These are phyloP conservation scores for Atethmia centrago DNA, from an alignment of 2,888 invertebrate species.

Conservation along the genomic window DNA sequence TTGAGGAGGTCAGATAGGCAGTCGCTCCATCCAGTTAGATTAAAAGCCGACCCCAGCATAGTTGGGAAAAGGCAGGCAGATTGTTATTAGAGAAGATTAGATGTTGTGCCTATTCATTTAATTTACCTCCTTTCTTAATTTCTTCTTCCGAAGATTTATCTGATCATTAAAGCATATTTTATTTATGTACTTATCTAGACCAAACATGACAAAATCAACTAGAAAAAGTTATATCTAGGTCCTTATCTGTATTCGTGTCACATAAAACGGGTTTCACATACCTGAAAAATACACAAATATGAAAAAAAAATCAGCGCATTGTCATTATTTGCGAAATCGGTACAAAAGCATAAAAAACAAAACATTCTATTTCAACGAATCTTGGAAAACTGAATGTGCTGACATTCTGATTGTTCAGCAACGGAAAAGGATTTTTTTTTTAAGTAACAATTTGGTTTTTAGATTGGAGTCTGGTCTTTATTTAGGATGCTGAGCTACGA, in stretches of 20 bases:
- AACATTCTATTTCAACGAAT: slow-evolving; percentile 16
- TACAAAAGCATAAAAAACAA: slow-evolving; percentile 14
- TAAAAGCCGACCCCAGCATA: too few relatives aligned
- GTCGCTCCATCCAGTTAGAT: too few relatives aligned
- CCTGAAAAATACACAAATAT: neutral
- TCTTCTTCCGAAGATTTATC: neutral
- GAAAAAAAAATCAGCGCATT: slow-evolving; percentile 2
- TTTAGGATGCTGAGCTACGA: slow-evolving; percentile 7
- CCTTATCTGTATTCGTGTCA: neutral
- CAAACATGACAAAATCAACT: neutral
- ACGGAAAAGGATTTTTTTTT: slow-evolving; percentile 26
- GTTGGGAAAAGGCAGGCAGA: too few relatives aligned
- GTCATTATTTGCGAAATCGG: slow-evolving; percentile 15
- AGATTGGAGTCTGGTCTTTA: slow-evolving; percentile 10
- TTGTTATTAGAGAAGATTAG: neutral
- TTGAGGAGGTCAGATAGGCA: too few relatives aligned
- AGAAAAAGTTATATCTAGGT: neutral
- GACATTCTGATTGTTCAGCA: slow-evolving; percentile 4
- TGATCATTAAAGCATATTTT: neutral
- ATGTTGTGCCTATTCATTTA: neutral
- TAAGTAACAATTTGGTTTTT: slow-evolving; percentile 25
- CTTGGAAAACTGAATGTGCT: slow-evolving; percentile 3
- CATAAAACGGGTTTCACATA: neutral
- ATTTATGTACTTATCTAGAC: too few relatives aligned
- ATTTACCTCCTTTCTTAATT: neutral